phyloP scores from a whole-genome alignment of 30 jellyfish, hydroid and myxozoan species.

The Aurelia aurita region DNA sequence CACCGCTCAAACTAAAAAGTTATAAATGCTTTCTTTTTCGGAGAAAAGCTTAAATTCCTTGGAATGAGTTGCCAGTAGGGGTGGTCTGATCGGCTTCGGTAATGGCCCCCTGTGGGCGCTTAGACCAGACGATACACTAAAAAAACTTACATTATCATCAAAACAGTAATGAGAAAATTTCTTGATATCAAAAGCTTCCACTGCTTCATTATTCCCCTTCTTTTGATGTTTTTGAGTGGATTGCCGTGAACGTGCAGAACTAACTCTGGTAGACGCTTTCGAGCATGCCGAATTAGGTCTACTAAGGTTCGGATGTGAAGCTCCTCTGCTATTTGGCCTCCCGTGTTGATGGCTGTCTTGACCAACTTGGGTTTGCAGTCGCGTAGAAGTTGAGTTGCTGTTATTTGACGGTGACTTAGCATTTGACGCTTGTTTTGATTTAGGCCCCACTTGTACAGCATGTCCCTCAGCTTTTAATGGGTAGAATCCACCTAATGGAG shows the following conservation, averaged over 20 bases:
- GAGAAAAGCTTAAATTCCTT: no score
- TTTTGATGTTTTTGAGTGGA: constrained; percentile 13
- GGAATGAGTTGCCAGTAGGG: no score
- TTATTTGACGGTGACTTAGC: neutral
- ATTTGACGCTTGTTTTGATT: neutral
- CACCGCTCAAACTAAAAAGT: no score
- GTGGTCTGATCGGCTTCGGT: no score
- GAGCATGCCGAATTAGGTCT: constrained; percentile 65
- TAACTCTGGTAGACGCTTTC: constrained; percentile 49
- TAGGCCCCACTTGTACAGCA: constrained; percentile 61
- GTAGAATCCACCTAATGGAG: constrained; percentile 52
- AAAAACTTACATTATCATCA: constrained; percentile 71
- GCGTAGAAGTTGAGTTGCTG: neutral
- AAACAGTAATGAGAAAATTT: constrained; percentile 80
- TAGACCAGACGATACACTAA: no score
- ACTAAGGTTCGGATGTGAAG: constrained; percentile 9
- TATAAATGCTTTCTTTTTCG: no score
- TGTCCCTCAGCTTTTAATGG: constrained; percentile 70
- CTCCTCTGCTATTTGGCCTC: neutral
- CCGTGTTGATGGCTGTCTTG: no score
- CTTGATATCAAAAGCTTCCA: constrained; percentile 51
- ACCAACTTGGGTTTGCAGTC: constrained; percentile 7
- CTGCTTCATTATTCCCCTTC: constrained; percentile 7
- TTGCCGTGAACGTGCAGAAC: constrained; percentile 50
- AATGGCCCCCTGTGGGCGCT: no score